Conservation (phyloP, 2,113 vertebrate species). For the Raja brachyura region DNA sequence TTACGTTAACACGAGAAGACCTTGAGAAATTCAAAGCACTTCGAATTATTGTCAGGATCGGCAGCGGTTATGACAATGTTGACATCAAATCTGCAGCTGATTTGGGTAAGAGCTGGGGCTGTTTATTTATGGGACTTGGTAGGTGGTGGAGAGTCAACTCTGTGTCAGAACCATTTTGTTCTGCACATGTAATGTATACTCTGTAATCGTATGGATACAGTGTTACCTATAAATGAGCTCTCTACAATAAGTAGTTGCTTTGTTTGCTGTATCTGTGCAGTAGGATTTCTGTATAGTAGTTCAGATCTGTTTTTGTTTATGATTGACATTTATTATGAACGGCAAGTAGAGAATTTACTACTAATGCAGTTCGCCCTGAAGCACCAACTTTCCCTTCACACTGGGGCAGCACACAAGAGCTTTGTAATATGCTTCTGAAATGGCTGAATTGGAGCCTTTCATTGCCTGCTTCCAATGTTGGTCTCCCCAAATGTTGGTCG, state of each 20-base stretch:
- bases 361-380: not conserved
- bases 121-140: not conserved
- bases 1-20: constrained; percentile 79
- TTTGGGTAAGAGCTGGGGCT: constrained; percentile 60
- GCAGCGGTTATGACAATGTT: constrained; percentile 80
- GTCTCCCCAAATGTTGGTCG: not conserved
- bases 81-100: constrained; percentile 82
- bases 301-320: not conserved
- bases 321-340: not conserved
- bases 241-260: not conserved
- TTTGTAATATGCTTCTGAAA: not conserved
- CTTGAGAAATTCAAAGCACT: constrained; percentile 85
- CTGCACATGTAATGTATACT: not conserved
- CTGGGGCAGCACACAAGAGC: not conserved
- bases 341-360: too few relatives aligned
- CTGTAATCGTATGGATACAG: not conserved
- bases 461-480: not conserved
- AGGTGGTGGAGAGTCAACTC: not conserved
- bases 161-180: not conserved
- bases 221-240: too few relatives aligned
- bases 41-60: constrained; percentile 78
- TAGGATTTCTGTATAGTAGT: not conserved
- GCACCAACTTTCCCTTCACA: not conserved
- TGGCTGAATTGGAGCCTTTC: not conserved
- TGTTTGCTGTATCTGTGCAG: not conserved